A percentile compares a stretch with the other conserved stretches of the same genome.
Evolutionary conservation across 2,888 invertebrate species (phyloP).

Genomic region (Chrysomela aeneicollis): DNA sequence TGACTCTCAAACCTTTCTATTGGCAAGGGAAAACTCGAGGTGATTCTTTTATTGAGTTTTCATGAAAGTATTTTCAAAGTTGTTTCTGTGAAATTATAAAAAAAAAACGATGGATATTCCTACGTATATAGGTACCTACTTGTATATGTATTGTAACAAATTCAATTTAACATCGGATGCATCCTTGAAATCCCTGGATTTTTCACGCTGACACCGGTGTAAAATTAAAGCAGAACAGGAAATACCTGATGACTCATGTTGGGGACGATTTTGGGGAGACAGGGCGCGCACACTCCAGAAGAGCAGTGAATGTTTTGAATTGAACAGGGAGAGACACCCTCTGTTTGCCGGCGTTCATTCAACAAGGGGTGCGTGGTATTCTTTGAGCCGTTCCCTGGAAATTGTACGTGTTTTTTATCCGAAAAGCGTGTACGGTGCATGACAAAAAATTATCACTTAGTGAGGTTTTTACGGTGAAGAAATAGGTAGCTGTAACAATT

Average conservation of each 20-base stretch:
- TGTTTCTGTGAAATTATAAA: too few species aligned
- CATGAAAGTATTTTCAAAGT: too few species aligned
- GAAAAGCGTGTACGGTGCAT: constrained; percentile 7
- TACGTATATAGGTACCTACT: too few species aligned
- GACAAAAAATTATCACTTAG: constrained; percentile 5
- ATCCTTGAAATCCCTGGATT: not conserved
- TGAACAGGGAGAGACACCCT: constrained; percentile 55
- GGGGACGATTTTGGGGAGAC: constrained; percentile 5
- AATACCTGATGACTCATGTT: constrained; percentile 4
- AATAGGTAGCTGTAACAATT: not conserved
- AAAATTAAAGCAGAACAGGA: not conserved
- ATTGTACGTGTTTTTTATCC: constrained; percentile 25
- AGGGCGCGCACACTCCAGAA: constrained; percentile 52
- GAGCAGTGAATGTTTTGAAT: constrained; percentile 52
- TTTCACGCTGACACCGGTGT: not conserved
- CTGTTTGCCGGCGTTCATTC: constrained; percentile 49
- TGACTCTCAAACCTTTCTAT: too few species aligned
- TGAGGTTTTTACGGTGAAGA: not conserved
- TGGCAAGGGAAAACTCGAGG: too few species aligned
- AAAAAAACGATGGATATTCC: too few species aligned
- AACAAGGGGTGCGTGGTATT: constrained; percentile 47
- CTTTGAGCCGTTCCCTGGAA: constrained; percentile 29
- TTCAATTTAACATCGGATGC: not conserved
- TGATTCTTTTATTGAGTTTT: too few species aligned
- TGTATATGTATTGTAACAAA: too few species aligned